These are phyloP conservation scores for Nyleta sp. DNA, from an alignment of 2,888 invertebrate species.

Conservation along the genomic window DNA sequence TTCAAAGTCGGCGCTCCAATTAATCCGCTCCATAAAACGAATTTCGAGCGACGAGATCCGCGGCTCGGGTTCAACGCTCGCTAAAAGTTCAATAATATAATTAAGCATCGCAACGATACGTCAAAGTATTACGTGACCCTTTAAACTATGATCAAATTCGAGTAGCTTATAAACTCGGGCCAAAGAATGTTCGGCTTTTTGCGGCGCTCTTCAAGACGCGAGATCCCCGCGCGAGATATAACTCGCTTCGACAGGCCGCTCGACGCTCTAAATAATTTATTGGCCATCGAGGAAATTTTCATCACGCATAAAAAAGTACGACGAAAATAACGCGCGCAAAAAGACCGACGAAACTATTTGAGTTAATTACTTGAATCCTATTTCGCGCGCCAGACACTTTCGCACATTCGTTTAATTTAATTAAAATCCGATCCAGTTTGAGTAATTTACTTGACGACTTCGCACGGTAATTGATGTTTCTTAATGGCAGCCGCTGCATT, in stretches of 20 bases:
- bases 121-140: slow-evolving; percentile 34
- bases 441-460: slow-evolving; percentile 49
- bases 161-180: slow-evolving; percentile 23
- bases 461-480: slow-evolving; percentile 48
- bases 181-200: slow-evolving; percentile 31
- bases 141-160: slow-evolving; percentile 45
- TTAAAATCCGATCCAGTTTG: slow-evolving; percentile 55
- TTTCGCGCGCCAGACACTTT: slow-evolving; percentile 32
- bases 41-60: slow-evolving; percentile 10
- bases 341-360: slow-evolving; percentile 20
- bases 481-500: slow-evolving; percentile 30
- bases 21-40: slow-evolving; percentile 19
- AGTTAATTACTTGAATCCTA: slow-evolving; percentile 41
- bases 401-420: slow-evolving; percentile 60
- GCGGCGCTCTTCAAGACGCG: background rate
- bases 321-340: slow-evolving; percentile 8
- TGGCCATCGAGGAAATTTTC: slow-evolving; percentile 13
- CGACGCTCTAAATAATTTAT: slow-evolving; percentile 35
- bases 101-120: slow-evolving; percentile 30
- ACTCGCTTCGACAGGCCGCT: slow-evolving; percentile 26
- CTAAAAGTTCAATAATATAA: slow-evolving; percentile 38
- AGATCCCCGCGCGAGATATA: background rate
- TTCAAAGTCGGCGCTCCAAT: background rate
- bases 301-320: slow-evolving; percentile 14
- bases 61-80: slow-evolving; percentile 21